Evolutionary conservation across 2,113 vertebrate species (phyloP).

Genomic region (Marmota monax): DNA sequence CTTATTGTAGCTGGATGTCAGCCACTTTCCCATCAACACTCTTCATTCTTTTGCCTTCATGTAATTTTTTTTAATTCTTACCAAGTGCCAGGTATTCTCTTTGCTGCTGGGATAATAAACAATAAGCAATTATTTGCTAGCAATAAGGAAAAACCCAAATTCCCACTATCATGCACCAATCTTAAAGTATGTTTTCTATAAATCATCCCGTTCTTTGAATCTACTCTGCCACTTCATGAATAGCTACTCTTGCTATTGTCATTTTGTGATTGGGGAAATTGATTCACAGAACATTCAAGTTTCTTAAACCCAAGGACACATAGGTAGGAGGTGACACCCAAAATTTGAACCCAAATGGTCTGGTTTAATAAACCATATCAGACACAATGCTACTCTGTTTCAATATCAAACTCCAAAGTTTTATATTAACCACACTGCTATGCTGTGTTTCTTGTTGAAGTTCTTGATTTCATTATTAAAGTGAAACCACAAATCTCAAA

Average conservation of each 20-base stretch:
- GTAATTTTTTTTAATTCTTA: background rate
- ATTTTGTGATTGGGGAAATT: background rate
- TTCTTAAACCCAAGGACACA: background rate
- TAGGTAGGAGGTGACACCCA: background rate
- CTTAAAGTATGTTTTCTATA: background rate
- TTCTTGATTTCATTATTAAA: background rate
- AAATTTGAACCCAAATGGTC: background rate
- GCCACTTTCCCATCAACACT: background rate
- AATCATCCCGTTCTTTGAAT: background rate
- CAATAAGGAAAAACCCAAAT: background rate
- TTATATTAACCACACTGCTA: background rate
- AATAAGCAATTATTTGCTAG: background rate
- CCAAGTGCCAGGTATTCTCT: background rate
- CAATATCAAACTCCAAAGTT: background rate
- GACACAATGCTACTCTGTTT: background rate
- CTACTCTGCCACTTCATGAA: background rate
- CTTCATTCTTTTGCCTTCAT: background rate
- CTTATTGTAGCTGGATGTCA: background rate
- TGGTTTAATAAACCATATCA: background rate
- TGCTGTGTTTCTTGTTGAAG: background rate
- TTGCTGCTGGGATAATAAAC: background rate
- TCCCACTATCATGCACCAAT: background rate
- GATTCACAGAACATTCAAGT: background rate
- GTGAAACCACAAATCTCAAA: background rate
- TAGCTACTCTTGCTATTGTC: background rate